These are phyloP conservation scores for Stenchaetothrips biformis DNA, from an alignment of 2,888 invertebrate genomes.

Conservation along the genomic window DNA sequence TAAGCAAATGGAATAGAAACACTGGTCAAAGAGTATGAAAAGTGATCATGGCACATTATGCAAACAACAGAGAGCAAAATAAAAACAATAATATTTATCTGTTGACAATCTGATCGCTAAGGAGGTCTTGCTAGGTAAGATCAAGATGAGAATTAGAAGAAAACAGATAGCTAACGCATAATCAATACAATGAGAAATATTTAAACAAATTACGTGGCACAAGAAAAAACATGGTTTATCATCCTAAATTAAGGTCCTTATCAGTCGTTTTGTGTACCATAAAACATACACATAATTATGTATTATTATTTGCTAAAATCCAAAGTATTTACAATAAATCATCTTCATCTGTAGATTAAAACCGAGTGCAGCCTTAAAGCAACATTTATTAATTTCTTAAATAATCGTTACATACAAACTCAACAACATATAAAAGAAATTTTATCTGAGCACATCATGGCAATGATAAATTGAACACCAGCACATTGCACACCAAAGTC, in stretches of 20 bases:
- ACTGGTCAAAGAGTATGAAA: background rate
- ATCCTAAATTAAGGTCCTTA: background rate
- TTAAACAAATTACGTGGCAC: background rate
- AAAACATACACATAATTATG: background rate
- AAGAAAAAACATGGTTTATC: background rate
- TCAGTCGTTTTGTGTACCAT: background rate
- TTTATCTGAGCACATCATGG: background rate
- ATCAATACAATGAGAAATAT: background rate
- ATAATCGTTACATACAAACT: background rate
- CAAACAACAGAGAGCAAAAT: background rate
- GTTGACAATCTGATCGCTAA: background rate
- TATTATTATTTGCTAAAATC: background rate
- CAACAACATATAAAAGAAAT: background rate
- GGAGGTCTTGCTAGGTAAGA: background rate
- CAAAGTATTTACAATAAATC: background rate
- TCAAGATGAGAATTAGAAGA: background rate
- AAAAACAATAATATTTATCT: background rate
- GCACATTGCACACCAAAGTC: too few species aligned
- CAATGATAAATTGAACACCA: background rate
- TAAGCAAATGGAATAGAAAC: background rate
- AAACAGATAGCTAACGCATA: background rate
- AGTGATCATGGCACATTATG: background rate
- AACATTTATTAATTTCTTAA: too few species aligned
- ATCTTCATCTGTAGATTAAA: background rate
- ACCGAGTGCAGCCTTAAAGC: background rate